phyloP scores from a whole-genome alignment of 1,140 invertebrate species.

The Drosophila yakuba region DNA sequence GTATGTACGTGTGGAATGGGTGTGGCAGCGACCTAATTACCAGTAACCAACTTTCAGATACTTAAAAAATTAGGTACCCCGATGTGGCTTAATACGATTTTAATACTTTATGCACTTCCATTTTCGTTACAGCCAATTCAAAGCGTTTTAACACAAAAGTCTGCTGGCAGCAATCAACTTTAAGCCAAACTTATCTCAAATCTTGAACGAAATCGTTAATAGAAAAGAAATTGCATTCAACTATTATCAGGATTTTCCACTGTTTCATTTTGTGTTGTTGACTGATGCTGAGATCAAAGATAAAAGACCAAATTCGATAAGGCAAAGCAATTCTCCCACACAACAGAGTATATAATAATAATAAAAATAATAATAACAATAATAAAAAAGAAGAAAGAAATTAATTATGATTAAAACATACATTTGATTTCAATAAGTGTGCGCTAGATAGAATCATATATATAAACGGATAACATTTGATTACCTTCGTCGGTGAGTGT shows the following conservation, averaged over 20 bases:
- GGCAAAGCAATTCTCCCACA: slow-evolving; percentile 46
- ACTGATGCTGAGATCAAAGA: slow-evolving; percentile 19
- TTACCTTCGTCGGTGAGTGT: slow-evolving; percentile 40
- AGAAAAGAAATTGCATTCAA: slow-evolving; percentile 12
- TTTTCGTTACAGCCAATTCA: slow-evolving; percentile 51
- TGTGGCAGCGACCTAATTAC: slow-evolving; percentile 48
- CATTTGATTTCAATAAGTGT: slow-evolving; percentile 34
- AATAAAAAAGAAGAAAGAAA: slow-evolving; percentile 7
- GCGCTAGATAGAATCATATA: slow-evolving; percentile 36
- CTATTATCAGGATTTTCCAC: slow-evolving; percentile 43
- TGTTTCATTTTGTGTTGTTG: slow-evolving; percentile 35
- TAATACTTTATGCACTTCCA: not conserved
- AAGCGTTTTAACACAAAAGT: slow-evolving; percentile 47
- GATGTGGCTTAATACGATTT: not conserved
- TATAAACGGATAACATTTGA: slow-evolving; percentile 18
- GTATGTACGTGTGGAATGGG: slow-evolving; percentile 29
- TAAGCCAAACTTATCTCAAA: slow-evolving; percentile 24
- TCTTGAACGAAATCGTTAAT: slow-evolving; percentile 11
- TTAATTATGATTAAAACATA: slow-evolving; percentile 9
- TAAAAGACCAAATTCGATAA: slow-evolving; percentile 25
- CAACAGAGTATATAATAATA: slow-evolving; percentile 9
- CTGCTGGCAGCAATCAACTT: slow-evolving; percentile 64
- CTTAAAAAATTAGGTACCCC: not conserved
- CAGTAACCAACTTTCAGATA: not conserved
- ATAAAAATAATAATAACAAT: slow-evolving; percentile 1